Evolutionary conservation across 1,140 invertebrate species (phyloP).

Genomic region (Brachionus asplanchnoidis): DNA sequence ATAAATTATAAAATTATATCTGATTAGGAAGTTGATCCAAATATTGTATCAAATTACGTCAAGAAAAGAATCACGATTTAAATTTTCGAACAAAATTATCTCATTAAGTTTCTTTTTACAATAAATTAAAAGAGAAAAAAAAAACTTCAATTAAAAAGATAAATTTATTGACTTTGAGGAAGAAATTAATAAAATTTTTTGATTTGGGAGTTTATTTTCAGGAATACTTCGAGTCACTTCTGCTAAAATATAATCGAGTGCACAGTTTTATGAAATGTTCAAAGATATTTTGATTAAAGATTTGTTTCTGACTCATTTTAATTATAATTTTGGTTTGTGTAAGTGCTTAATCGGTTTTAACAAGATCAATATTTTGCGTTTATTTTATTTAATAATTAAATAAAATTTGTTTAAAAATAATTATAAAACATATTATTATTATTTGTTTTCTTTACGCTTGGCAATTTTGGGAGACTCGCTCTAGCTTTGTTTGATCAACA

Average conservation of each 20-base stretch:
- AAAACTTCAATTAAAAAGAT: not conserved
- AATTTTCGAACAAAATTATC: not conserved
- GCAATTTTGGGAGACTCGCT: not conserved
- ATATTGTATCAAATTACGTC: not conserved
- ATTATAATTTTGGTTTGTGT: not conserved
- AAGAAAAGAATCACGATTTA: not conserved
- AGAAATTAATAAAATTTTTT: not conserved
- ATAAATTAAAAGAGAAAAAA: not conserved
- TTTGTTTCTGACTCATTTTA: not conserved
- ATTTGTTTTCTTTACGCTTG: not conserved
- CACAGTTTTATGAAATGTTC: not conserved
- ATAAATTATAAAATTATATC: not conserved
- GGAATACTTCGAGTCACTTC: not conserved
- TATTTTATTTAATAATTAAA: not conserved
- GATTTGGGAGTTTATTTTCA: not conserved
- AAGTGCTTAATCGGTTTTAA: not conserved
- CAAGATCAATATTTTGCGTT: not conserved
- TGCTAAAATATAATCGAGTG: not conserved
- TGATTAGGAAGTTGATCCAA: not conserved
- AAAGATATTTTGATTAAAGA: not conserved
- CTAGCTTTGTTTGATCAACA: not conserved
- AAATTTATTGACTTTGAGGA: not conserved
- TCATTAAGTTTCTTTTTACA: not conserved
- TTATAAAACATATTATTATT: not conserved
- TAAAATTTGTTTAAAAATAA: not conserved